A percentile compares a stretch with the other conserved stretches of the same genome.
Evolutionary conservation across 2,797 vertebrate species (phyloP).

Genomic region (Pogoniulus pusillus): DNA sequence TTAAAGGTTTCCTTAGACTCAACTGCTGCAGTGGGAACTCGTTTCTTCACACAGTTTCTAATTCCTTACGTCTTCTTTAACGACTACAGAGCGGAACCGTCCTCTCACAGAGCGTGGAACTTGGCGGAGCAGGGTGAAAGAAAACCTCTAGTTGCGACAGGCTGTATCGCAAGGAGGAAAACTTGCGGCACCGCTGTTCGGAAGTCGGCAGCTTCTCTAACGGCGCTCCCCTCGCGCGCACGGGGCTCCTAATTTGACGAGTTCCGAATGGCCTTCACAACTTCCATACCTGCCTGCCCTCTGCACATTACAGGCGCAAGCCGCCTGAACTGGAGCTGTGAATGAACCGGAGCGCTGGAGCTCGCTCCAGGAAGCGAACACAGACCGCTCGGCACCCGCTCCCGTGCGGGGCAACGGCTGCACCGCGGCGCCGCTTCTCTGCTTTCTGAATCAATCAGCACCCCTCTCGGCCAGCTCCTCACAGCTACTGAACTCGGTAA

Average conservation of each 20-base stretch:
- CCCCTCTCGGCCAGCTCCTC: neutral
- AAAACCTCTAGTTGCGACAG: neutral
- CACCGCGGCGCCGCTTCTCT: neutral
- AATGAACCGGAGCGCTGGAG: neutral
- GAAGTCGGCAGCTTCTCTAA: conserved; percentile 22
- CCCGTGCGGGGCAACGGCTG: neutral
- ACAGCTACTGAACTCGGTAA: neutral
- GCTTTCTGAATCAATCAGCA: neutral
- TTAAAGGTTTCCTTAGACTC: conserved; percentile 42
- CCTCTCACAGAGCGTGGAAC: neutral
- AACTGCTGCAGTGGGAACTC: neutral
- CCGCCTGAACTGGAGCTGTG: neutral
- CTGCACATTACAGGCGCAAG: neutral
- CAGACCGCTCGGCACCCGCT: neutral
- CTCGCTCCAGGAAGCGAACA: neutral
- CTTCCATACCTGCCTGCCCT: neutral
- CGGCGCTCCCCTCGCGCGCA: neutral
- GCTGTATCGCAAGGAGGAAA: neutral
- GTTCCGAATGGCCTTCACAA: neutral
- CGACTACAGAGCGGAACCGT: neutral
- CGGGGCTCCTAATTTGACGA: neutral
- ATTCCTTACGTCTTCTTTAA: neutral
- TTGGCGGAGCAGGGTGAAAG: neutral
- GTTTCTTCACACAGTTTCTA: conserved; percentile 6
- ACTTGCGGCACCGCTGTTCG: conserved; percentile 4